Conservation (phyloP, 2,888 invertebrate genomes). For the Caenorhabditis plicata region DNA sequence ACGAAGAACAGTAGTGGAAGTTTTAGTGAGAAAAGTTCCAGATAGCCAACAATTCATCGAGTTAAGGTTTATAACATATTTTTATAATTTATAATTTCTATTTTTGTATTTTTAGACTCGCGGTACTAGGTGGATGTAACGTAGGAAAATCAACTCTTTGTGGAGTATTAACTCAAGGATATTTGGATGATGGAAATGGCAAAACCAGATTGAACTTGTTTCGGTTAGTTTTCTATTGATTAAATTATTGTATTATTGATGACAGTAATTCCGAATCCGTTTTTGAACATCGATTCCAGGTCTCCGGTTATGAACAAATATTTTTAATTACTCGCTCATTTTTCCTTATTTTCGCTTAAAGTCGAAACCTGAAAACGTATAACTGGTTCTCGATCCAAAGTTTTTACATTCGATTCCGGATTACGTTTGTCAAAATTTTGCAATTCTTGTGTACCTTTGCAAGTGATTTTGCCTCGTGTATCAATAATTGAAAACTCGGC, state of each 20-base stretch:
- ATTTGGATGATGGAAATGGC: conserved; percentile 85
- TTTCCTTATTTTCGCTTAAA: too few species aligned
- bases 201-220: conserved; percentile 93
- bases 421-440: too few species aligned
- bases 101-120: conserved; percentile 72
- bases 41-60: conserved; percentile 74
- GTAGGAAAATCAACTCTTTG: conserved; percentile 84
- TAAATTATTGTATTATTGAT: not conserved
- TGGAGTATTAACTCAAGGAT: conserved; percentile 92
- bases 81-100: not conserved
- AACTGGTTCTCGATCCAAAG: too few species aligned
- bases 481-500: too few species aligned
- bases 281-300: too few species aligned
- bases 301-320: too few species aligned
- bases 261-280: too few species aligned
- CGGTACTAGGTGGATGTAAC: conserved; percentile 91
- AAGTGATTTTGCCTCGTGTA: too few species aligned
- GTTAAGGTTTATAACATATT: conserved; percentile 79
- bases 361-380: too few species aligned
- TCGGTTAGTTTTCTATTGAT: conserved; percentile 34
- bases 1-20: conserved; percentile 69
- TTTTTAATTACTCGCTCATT: too few species aligned
- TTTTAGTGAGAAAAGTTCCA: conserved; percentile 80
- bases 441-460: too few species aligned
- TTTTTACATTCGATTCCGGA: too few species aligned